Base-by-base conservation (phyloP, 2,113 vertebrate species). In the Siphamia tubifer region DNA sequence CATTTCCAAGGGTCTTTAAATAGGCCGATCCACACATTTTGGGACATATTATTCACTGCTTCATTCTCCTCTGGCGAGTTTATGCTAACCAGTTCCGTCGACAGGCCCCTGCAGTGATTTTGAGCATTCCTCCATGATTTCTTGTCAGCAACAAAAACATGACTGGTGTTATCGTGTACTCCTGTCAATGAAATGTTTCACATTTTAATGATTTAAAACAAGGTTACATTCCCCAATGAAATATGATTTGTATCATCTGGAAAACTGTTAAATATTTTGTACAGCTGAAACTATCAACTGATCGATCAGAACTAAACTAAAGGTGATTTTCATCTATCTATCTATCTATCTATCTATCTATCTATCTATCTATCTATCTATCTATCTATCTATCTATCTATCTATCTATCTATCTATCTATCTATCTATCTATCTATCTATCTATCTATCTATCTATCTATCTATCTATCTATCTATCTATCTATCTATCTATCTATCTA, bases 1-100 rank as follows among this genome's bases (percentile, higher is more conserved):
- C 89, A 91, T 36, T n/a, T 74, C 90, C 90, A 89, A 6, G 49
- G 36, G 39, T 91, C 90, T 56, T 66, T 87, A 49, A 92, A 91
- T 20, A 92, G 80, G 23, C 89, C 87, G 3, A 87, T 90, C 88
- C 89, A 92, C 32, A 77, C 65, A 4, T 15, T 51, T 44, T 72
- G 40, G 15, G 68, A 63, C 11, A 65, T 13, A 1, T 34, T 62
- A 5, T 6, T 65, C 6, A 88, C 51, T 1, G 42, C 67, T 5
- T 51, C 11, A 49, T 91, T 91, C 43, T 89, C 77, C 4, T 45
- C 34, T 23, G 16, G 15, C 15, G 77, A 83, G 31, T 48, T 35
- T 31, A 90, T 68, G 60, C 61, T 85, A 17, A 85, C 85, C 16
- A 92, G 81, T 43, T 91, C 86, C 36, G 69, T 74, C 3, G 32